Conservation (phyloP, 2,113 vertebrate genomes). For the Saimiri boliviensis region DNA sequence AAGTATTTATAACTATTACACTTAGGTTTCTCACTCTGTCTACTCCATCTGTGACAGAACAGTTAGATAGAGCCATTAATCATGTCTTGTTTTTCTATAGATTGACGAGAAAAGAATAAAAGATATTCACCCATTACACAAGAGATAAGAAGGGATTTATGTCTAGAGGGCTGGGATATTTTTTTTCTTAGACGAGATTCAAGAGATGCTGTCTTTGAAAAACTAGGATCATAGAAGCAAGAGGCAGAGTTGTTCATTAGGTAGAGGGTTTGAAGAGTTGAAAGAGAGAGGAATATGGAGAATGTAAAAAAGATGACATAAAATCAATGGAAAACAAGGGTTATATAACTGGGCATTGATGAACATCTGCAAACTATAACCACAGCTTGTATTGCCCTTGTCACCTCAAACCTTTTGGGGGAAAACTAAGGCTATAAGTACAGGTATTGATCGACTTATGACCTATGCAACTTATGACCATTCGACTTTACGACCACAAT, state of each 20-base stretch:
- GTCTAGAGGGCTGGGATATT: neutral
- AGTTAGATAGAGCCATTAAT: conserved; percentile 52
- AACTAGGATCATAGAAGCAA: neutral
- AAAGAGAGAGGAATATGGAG: neutral
- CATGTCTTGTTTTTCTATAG: neutral
- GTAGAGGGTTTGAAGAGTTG: neutral
- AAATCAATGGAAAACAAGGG: neutral
- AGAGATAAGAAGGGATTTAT: neutral
- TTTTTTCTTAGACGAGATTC: neutral
- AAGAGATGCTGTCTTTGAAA: neutral
- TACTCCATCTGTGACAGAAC: conserved; percentile 4
- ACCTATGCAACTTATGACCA: no score
- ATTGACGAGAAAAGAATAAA: conserved; percentile 46
- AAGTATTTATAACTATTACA: conserved; percentile 6
- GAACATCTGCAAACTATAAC: neutral
- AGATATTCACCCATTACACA: neutral
- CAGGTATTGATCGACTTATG: no score
- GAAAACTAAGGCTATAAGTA: neutral
- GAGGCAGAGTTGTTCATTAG: neutral
- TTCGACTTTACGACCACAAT: no score
- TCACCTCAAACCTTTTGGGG: neutral
- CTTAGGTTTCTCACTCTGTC: neutral
- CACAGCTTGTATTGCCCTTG: neutral
- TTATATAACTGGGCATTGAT: no score
- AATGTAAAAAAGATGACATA: neutral